Evolutionary conservation across 2,888 invertebrate species (phyloP).

Genomic region (Saturnia pavonia): DNA sequence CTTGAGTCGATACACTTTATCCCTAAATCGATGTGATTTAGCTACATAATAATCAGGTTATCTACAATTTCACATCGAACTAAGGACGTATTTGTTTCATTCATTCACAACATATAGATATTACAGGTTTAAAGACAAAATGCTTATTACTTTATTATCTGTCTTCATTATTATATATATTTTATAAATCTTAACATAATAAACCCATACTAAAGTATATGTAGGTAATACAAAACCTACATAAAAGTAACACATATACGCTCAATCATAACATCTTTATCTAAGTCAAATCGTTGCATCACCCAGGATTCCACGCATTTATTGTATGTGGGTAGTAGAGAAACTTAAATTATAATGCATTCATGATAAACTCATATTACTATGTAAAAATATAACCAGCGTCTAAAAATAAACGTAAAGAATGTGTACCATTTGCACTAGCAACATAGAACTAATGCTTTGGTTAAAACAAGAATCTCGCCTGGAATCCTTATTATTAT

Average conservation of each 20-base stretch:
- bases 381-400: conserved; percentile 15
- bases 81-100: conserved; percentile 12
- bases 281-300: conserved; percentile 55
- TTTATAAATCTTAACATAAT: conserved; percentile 28
- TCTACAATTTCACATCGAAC: neutral
- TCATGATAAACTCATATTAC: conserved; percentile 9
- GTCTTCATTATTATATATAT: conserved; percentile 16
- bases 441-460: conserved; percentile 28
- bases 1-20: conserved; percentile 1
- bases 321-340: conserved; percentile 4
- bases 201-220: conserved; percentile 34
- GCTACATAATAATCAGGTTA: conserved; percentile 1
- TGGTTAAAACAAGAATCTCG: conserved; percentile 39
- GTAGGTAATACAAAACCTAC: conserved; percentile 26
- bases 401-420: conserved; percentile 21
- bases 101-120: neutral
- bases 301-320: conserved; percentile 50
- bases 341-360: conserved; percentile 4
- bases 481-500: conserved; percentile 59
- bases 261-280: conserved; percentile 29
- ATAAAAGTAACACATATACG: conserved; percentile 29
- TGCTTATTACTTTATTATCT: conserved; percentile 11
- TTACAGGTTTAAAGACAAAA: neutral
- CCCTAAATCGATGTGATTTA: neutral
- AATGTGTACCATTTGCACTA: conserved; percentile 23